A percentile compares a stretch with the other conserved stretches of the same genome.
These are phyloP conservation scores for Percopsis transmontana DNA, from an alignment of 2,113 vertebrate genomes.

Conservation along the genomic window DNA sequence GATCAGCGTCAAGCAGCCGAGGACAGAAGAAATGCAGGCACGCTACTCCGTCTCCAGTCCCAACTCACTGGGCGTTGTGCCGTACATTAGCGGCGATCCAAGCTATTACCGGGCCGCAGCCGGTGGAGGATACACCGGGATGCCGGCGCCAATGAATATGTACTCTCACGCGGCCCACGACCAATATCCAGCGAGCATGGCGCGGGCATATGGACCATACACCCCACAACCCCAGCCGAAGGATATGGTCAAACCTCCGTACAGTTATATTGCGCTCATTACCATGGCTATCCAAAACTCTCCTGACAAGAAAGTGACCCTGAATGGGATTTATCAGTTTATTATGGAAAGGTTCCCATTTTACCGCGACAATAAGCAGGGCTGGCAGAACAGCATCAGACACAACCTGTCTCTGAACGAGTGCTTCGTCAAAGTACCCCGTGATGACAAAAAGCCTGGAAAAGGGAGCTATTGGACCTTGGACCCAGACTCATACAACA, in stretches of 20 bases:
- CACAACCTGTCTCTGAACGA: conserved; percentile 94
- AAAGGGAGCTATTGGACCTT: conserved; percentile 95
- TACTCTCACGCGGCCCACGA: conserved; percentile 95
- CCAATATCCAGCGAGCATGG: conserved; percentile 92
- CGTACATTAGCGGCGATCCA: conserved; percentile 93
- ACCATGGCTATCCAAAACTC: conserved; percentile 98
- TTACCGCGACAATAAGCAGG: conserved; percentile 92
- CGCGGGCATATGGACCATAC: conserved; percentile 92
- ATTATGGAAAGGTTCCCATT: conserved; percentile 96
- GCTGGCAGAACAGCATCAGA: conserved; percentile 94
- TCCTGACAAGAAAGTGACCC: conserved; percentile 93
- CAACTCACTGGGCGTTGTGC: conserved; percentile 96
- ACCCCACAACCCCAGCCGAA: conserved; percentile 95
- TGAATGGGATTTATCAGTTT: conserved; percentile 96
- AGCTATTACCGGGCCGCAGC: conserved; percentile 92
- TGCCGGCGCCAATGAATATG: conserved; percentile 96
- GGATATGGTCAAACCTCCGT: conserved; percentile 97
- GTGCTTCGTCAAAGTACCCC: conserved; percentile 93
- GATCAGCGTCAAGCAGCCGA: conserved; percentile 19
- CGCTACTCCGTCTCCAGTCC: conserved; percentile 97
- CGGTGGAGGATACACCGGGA: conserved; percentile 92
- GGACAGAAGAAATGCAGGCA: conserved; percentile 89
- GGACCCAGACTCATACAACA: conserved; percentile 94
- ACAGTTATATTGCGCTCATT: conserved; percentile 96
- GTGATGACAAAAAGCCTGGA: conserved; percentile 92